Base-by-base conservation (phyloP, 2,113 vertebrate genomes). In the Esox niger region DNA sequence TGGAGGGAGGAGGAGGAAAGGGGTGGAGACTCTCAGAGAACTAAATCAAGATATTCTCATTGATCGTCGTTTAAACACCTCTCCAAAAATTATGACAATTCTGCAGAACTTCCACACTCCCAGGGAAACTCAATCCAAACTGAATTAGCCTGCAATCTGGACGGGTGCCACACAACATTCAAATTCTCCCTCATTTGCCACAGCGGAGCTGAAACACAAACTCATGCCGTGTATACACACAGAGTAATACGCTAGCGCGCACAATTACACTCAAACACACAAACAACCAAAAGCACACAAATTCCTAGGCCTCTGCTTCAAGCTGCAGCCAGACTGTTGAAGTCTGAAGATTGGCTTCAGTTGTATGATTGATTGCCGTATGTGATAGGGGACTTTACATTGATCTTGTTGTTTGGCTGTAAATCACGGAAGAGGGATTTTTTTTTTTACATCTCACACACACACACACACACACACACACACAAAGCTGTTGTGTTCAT, bases 401-500 rank as follows among this genome's bases (percentile, higher is more conserved):
- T 73, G 79, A 83, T 81, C 68, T 62, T 78, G 71, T 83, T 64
- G 33, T 81, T 77, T 81, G 64, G 76, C 71, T 74, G 79, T 84
- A 81, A 83, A 81, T 79, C 79, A 79, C 71, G 35, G 62, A 30
- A 52, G 69, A 78, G 60, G 70, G 63, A 31, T n/a, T n/a, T n/a
- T n/a, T n/a, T n/a, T n/a, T n/a, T n/a, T n/a, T n/a, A 38, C 58
- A 60, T 77, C 64, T 77, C 65, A 43, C 35, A 10, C 35, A 43
- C 7, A 43, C 2, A 38, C 35, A 38, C 35, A 15, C 35, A 38
- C 10, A 38, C 38, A 43, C 38, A 43, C 13, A 43, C 35, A 43
- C 13, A 30, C n/a, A n/a, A n/a, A n/a, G n/a, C n/a, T n/a, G n/a
- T n/a, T n/a, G n/a, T n/a, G n/a, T n/a, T n/a, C n/a, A n/a, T n/a